Percentiles rank a stretch among this genome's conserved stretches.
Conservation (phyloP, 2,888 invertebrate genomes). For the Stratiomys singularior region DNA sequence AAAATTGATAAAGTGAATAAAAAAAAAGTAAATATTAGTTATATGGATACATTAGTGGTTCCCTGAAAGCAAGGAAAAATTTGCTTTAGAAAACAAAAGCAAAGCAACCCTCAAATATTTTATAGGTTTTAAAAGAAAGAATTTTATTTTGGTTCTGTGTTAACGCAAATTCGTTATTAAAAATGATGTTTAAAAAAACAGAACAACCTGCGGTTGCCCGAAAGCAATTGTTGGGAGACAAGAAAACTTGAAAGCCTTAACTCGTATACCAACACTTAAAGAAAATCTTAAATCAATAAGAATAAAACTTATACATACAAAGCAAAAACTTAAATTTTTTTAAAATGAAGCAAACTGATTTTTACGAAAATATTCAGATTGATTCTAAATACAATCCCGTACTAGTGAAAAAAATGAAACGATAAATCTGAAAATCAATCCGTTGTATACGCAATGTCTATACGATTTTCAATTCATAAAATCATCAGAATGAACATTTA, state of each 20-base stretch:
- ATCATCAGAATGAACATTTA: not conserved
- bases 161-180: constrained; percentile 49
- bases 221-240: constrained; percentile 1
- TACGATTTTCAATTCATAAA: constrained; percentile 57
- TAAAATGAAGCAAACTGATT: constrained; percentile 53
- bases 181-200: constrained; percentile 48
- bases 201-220: constrained; percentile 48
- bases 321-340: constrained; percentile 34
- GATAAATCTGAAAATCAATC: constrained; percentile 47
- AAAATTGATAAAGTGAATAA: not conserved
- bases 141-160: constrained; percentile 32
- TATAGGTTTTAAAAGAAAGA: constrained; percentile 3
- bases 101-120: constrained; percentile 12
- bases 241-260: constrained; percentile 64
- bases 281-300: constrained; percentile 5
- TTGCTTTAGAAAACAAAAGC: not conserved
- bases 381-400: constrained; percentile 51
- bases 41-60: constrained; percentile 14
- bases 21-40: constrained; percentile 17
- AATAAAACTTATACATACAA: constrained; percentile 54
- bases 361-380: constrained; percentile 45
- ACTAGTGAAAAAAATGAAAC: constrained; percentile 46
- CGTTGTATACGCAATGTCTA: constrained; percentile 55
- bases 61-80: not conserved
- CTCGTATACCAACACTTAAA: constrained; percentile 63